These are phyloP conservation scores for Paraescarpia echinospica DNA, from an alignment of 1,140 invertebrate species.

Conservation along the genomic window DNA sequence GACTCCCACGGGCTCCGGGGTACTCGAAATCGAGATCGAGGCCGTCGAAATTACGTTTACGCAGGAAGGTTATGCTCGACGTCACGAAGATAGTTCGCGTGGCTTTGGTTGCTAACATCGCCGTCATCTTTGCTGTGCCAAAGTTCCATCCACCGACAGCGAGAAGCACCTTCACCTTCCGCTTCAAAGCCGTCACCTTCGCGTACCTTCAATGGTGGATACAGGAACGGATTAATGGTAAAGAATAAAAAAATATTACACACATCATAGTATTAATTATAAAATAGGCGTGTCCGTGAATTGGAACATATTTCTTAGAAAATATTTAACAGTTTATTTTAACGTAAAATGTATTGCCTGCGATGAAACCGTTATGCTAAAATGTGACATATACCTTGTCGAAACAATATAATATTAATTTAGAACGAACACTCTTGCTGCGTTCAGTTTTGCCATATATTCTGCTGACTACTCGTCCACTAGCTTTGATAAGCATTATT, in stretches of 20 bases:
- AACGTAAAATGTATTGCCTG: no score
- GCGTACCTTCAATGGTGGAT: not conserved
- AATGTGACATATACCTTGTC: no score
- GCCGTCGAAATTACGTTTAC: constrained; percentile 91
- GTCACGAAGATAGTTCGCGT: constrained; percentile 33
- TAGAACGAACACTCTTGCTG: no score
- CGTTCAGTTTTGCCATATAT: no score
- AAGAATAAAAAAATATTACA: not conserved
- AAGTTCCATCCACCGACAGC: constrained; percentile 79
- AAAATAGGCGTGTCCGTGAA: no score
- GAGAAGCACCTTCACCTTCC: constrained; percentile 53
- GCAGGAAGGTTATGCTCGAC: constrained; percentile 76
- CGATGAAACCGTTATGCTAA: no score
- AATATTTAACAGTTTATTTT: no score
- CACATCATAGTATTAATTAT: no score
- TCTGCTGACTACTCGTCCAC: no score
- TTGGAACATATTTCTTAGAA: no score
- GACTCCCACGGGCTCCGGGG: constrained; percentile 63
- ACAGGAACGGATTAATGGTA: not conserved
- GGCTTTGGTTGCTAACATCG: constrained; percentile 24
- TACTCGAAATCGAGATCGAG: constrained; percentile 94
- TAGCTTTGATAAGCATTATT: not conserved
- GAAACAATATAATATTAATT: no score
- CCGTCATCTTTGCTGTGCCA: constrained; percentile 71
- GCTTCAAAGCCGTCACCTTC: constrained; percentile 12